Percentiles rank a stretch among this genome's conserved stretches.
Conservation (phyloP, 2,113 vertebrate genomes). For the Ciconia stormi region DNA sequence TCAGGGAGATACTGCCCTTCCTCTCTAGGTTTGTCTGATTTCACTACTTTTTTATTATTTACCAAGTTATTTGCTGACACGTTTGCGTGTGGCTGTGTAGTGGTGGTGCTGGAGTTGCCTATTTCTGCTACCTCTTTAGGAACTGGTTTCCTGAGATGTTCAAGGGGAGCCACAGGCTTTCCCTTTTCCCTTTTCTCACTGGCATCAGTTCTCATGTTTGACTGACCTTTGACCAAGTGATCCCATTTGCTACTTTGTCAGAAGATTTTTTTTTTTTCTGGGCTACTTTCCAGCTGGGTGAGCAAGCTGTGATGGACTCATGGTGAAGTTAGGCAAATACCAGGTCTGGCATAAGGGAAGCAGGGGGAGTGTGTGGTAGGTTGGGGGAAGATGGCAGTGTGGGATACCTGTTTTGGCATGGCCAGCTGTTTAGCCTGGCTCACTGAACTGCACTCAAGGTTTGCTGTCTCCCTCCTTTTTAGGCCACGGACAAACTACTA, state of each 20-base stretch:
- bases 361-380: not conserved
- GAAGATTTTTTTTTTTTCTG: not conserved
- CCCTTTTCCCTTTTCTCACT: not conserved
- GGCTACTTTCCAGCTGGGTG: not conserved
- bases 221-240: not conserved
- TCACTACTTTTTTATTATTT: not conserved
- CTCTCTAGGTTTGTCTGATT: not conserved
- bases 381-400: not conserved
- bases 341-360: not conserved
- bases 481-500: not conserved
- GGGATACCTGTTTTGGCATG: not conserved
- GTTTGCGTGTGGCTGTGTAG: not conserved
- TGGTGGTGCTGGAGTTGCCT: not conserved
- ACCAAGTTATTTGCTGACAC: not conserved
- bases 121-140: not conserved
- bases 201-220: not conserved
- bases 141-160: not conserved
- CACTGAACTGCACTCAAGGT: not conserved
- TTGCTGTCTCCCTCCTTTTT: not conserved
- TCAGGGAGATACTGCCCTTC: not conserved
- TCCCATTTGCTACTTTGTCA: not conserved
- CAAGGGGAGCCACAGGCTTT: not conserved
- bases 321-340: not conserved
- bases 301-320: not conserved
- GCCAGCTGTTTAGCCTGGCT: not conserved